A percentile compares a stretch with the other conserved stretches of the same genome.
phyloP scores from a whole-genome alignment of 2,113 vertebrate genomes.

The Glareola pratincola region DNA sequence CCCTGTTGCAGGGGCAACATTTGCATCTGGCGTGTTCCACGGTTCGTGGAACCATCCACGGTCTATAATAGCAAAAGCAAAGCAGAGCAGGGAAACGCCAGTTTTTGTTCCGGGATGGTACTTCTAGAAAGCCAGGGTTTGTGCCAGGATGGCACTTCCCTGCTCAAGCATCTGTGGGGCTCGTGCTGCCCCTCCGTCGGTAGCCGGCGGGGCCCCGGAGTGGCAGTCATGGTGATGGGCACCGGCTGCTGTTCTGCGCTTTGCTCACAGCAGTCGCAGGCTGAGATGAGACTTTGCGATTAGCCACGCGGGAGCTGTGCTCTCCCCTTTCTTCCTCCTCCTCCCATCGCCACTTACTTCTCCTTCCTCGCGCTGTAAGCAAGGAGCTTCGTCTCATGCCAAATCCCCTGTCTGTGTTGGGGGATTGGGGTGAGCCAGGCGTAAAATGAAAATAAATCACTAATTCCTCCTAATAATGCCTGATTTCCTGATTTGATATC shows the following conservation, averaged over 20 bases:
- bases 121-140: neutral
- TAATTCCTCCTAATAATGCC: constrained; percentile 77
- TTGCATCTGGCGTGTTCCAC: neutral
- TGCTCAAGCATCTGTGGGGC: neutral
- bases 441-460: constrained; percentile 78
- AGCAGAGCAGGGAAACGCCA: neutral
- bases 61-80: neutral
- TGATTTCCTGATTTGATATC: constrained; percentile 78
- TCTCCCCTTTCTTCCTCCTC: neutral
- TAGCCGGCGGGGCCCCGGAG: fast-evolving
- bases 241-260: neutral
- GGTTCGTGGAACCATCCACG: fast-evolving
- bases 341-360: neutral
- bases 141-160: neutral
- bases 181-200: fast-evolving
- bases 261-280: neutral
- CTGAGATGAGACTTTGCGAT: neutral
- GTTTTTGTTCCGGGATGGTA: neutral
- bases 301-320: neutral
- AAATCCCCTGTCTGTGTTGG: constrained; percentile 56
- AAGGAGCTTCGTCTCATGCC: constrained; percentile 50
- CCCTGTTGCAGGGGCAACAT: neutral
- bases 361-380: neutral
- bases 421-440: constrained; percentile 44
- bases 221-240: fast-evolving